A percentile compares a stretch with the other conserved stretches of the same genome.
phyloP scores from a whole-genome alignment of 2,888 invertebrate species.

The Parnassius apollo region DNA sequence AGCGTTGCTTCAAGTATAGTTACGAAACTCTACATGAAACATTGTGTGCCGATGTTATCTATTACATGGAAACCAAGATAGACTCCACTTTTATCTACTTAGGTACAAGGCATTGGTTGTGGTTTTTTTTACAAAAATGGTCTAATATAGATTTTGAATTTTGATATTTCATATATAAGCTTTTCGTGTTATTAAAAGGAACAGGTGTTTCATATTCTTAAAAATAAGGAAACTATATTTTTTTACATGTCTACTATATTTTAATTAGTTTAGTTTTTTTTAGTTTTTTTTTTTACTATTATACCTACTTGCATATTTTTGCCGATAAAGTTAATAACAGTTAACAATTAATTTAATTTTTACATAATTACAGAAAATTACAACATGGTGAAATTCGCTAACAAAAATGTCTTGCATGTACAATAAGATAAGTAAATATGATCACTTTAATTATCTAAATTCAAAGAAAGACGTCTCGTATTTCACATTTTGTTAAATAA shows the following conservation, averaged over 20 bases:
- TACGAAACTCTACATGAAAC: conserved; percentile 19
- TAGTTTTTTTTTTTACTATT: too few species aligned
- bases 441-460: conserved; percentile 34
- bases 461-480: conserved; percentile 37
- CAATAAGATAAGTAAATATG: conserved; percentile 43
- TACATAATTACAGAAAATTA: conserved; percentile 40
- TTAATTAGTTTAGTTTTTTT: too few species aligned
- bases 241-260: too few species aligned
- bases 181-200: too few species aligned
- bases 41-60: conserved; percentile 35
- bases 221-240: too few species aligned
- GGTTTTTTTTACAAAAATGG: conserved; percentile 10
- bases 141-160: background rate
- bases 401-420: conserved; percentile 39
- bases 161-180: too few species aligned
- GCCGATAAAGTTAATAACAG: conserved; percentile 18
- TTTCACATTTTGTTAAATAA: conserved; percentile 33
- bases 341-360: conserved; percentile 39
- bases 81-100: conserved; percentile 29
- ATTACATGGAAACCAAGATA: conserved; percentile 53
- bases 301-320: too few species aligned
- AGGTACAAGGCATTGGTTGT: conserved; percentile 1
- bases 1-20: conserved; percentile 1
- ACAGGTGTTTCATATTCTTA: too few species aligned
- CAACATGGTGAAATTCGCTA: conserved; percentile 39